Base-by-base conservation (phyloP, 1,140 invertebrate genomes). In the Lasioglossum baleicum region DNA sequence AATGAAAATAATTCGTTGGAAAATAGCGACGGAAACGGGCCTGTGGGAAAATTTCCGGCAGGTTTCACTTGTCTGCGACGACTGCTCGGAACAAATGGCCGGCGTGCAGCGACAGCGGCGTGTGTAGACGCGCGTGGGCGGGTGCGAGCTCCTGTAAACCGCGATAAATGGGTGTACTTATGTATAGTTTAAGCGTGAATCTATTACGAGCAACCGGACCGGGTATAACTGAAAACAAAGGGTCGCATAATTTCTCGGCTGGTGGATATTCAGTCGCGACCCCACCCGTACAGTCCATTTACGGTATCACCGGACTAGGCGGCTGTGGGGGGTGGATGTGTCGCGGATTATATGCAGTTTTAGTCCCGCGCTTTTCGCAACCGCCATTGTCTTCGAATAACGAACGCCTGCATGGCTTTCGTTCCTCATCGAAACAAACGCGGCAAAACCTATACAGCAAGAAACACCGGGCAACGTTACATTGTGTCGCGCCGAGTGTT, bases 351-450 rank as follows among this genome's bases (percentile, higher is more conserved):
- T 69, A 76, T 40, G 15, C 56, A 48, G 7, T 51, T 70, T 69
- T 35, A 51, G 10, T 15, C 53, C 20, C 35, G 53, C 73, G 63
- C 35, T 35, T 40, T 44, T n/a, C 20, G 15, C 66, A 17, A 31
- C 22, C 48, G 82, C 71, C 67, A 83, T 80, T 73, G 81, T 76
- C 70, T 58, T 66, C 26, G 75, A 35, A 42, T 64, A 75, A 84
- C 68, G 48, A 74, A 77, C 51, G 76, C 31, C 42, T 22, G 7
- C 26, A 22, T 35, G n/a, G 42, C 11, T 7, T 26, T 20, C 17
- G 31, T 20, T 40, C 42, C 13, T 35, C 7, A n/a, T 44, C 42
- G 40, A 20, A 13, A 20, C 5, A 8, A 58, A n/a, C 20, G 17
- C 56, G 7, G 6, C 7, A 20, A 58, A 58, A 58, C 56, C 44